Base-by-base conservation (phyloP, 2,797 vertebrate species). In the Premnoplex brunnescens region DNA sequence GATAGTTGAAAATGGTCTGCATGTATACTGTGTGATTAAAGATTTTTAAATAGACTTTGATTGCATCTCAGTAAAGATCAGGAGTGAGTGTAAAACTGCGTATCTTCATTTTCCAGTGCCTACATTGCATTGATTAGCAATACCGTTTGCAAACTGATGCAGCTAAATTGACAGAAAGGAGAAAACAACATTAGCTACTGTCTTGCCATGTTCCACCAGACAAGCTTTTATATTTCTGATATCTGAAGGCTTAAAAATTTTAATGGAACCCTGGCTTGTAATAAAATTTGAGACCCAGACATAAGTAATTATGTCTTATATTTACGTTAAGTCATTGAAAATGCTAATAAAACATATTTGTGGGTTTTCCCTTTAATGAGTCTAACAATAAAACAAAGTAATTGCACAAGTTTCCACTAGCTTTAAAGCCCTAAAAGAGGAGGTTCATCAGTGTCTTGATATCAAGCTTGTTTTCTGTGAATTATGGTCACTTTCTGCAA, bases 401-500 rank as follows among this genome's bases (percentile, higher is more conserved):
- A 88, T 88, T 85, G 41, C 28, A 15, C 36, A 67, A 88, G 55
- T 64, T 52, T 58, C 41, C 56, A n/a, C 79, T 92, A 87, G 66
- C 75, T 88, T 86, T 91, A 93, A 92, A 96, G 79, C n/a, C 48
- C 24, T 82, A 55, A 68, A 95, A 95, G 74, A 96, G 60, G 34
- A 83, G 27, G 28, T 89, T 96, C 88, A 72, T 96, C 92, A 66
- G 30, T 94, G 71, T 95, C 79, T 95, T 85, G 68, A 59, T 95
- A 92, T 69, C 74, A 88, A 51, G 86, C 89, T 96, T 96, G 88
- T 97, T 98, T 95, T 51, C 94, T 95, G 91, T 97, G 95, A 97
- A 87, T 97, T 97, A 97, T 96, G 88, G 71, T 74, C 82, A 39
- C 77, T 96, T 98, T 92, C 95, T 95, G 87, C 92, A 90, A 86